Conservation (phyloP, 2,797 vertebrate species). For the Ptychadena robeensis region DNA sequence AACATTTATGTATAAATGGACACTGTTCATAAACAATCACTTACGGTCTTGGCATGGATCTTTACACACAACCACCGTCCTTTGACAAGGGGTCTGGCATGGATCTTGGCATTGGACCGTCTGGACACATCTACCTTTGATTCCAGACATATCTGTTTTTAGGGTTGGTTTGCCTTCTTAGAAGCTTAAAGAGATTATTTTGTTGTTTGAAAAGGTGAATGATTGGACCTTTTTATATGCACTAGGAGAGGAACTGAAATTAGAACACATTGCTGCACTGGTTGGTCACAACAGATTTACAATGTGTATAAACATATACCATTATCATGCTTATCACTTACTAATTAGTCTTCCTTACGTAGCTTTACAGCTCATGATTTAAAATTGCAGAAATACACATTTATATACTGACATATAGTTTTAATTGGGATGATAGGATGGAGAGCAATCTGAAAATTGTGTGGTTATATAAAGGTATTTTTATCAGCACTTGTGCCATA, state of each 20-base stretch:
- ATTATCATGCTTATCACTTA: no score
- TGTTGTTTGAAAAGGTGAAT: neutral
- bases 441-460: no score
- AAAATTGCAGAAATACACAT: no score
- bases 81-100: slow-evolving; percentile 2
- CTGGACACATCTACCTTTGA: neutral
- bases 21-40: neutral
- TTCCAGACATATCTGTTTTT: slow-evolving; percentile 22
- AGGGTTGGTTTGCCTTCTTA: neutral
- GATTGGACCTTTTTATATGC: neutral
- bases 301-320: no score
- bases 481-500: no score
- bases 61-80: no score
- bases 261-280: neutral
- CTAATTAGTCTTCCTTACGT: no score
- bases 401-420: no score
- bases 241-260: neutral
- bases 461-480: no score
- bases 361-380: no score
- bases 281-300: neutral
- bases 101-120: slow-evolving; percentile 13
- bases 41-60: neutral
- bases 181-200: neutral
- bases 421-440: no score
- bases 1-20: no score